Percentiles rank a stretch among this genome's conserved stretches.
These are phyloP conservation scores for Xylocopa sonorina DNA, from an alignment of 1,140 invertebrate genomes.

Conservation along the genomic window DNA sequence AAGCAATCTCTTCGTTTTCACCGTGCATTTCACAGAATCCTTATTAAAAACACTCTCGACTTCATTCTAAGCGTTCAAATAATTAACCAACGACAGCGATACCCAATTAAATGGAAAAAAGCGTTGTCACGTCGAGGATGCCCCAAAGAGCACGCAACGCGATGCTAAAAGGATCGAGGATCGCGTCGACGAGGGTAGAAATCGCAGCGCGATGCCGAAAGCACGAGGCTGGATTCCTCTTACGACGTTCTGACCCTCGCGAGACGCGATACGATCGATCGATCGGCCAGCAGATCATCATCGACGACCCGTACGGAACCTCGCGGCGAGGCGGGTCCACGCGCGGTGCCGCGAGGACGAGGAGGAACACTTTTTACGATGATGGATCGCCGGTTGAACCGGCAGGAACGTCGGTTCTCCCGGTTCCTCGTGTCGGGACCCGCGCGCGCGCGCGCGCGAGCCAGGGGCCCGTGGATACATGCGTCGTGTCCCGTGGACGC, in stretches of 20 bases:
- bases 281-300: slow-evolving; percentile 52
- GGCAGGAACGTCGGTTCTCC: slow-evolving; percentile 61
- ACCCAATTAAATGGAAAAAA: too few species aligned
- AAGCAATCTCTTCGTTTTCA: too few species aligned
- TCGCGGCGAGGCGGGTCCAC: slow-evolving; percentile 38
- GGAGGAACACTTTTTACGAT: slow-evolving; percentile 67
- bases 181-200: slow-evolving; percentile 12
- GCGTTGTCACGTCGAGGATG: too few species aligned
- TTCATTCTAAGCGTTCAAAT: too few species aligned
- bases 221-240: slow-evolving; percentile 37
- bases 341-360: slow-evolving; percentile 18
- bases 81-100: too few species aligned
- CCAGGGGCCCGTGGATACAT: slow-evolving; percentile 38
- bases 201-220: slow-evolving; percentile 19
- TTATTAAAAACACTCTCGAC: too few species aligned
- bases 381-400: slow-evolving; percentile 67
- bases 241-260: slow-evolving; percentile 44
- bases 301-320: slow-evolving; percentile 52
- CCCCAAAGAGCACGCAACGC: too few species aligned
- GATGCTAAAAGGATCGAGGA: not conserved
- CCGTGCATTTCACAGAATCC: too few species aligned
- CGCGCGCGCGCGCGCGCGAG: slow-evolving; percentile 18
- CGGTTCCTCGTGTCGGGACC: slow-evolving; percentile 40
- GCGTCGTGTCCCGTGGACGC: slow-evolving; percentile 50
- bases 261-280: slow-evolving; percentile 56